Evolutionary conservation across 2,113 vertebrate genomes (phyloP).

Genomic region (Brachionichthys hirsutus): DNA sequence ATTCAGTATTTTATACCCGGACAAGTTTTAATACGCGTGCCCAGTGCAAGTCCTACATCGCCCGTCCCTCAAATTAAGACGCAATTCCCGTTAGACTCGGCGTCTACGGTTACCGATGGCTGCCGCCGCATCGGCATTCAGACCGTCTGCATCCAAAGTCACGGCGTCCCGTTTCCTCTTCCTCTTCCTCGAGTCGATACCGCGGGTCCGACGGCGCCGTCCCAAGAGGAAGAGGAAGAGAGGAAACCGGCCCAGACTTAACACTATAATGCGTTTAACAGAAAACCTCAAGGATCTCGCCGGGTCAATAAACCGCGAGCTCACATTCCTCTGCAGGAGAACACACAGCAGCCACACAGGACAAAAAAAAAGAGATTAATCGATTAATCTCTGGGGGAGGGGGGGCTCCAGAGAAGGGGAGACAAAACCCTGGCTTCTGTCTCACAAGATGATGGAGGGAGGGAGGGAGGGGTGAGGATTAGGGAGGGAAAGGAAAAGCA

Average conservation of each 20-base stretch:
- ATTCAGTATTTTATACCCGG: too few relatives aligned
- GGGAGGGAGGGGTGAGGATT: constrained; percentile 61
- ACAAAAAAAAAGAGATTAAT: constrained; percentile 53
- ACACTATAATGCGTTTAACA: constrained; percentile 54
- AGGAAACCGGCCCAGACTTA: constrained; percentile 33
- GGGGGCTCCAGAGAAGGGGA: constrained; percentile 43
- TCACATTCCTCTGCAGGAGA: constrained; percentile 54
- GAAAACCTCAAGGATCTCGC: constrained; percentile 53
- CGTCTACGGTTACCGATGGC: neutral
- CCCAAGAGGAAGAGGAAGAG: constrained; percentile 37
- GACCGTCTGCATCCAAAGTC: neutral
- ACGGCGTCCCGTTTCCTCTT: constrained; percentile 15
- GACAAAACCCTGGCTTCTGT: constrained; percentile 67
- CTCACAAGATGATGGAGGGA: constrained; percentile 71
- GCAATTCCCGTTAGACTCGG: too few relatives aligned
- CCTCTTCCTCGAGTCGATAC: neutral
- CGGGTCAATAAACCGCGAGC: constrained; percentile 62
- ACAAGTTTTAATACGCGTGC: too few relatives aligned
- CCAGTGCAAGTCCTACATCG: too few relatives aligned
- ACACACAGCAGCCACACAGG: constrained; percentile 38
- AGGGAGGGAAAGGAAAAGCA: constrained; percentile 66
- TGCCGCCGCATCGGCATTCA: constrained; percentile 14
- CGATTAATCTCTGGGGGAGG: constrained; percentile 48
- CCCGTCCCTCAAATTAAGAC: too few relatives aligned
- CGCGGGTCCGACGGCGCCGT: constrained; percentile 32